Conservation (phyloP, 2,888 invertebrate genomes). For the Hartigia nigra region DNA sequence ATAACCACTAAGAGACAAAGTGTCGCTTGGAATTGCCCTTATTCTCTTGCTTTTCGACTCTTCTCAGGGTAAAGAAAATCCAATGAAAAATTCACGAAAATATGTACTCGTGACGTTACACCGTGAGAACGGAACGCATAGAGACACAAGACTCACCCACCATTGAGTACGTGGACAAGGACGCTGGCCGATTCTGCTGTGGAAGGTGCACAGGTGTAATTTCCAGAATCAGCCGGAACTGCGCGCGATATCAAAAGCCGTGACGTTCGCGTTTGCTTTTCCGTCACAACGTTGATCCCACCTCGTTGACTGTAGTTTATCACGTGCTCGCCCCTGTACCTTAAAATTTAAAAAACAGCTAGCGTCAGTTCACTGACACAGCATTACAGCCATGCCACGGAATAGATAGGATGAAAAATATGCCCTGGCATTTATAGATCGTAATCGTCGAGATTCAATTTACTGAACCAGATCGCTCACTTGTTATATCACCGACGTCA, state of each 20-base stretch:
- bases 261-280: conserved; percentile 68
- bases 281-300: conserved; percentile 69
- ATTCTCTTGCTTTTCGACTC: not conserved
- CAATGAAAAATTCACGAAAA: not conserved
- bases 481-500: not conserved
- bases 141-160: conserved; percentile 65
- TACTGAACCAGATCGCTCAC: not conserved
- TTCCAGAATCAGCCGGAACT: conserved; percentile 73
- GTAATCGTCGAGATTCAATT: not conserved
- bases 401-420: not conserved
- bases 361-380: not conserved
- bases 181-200: conserved; percentile 82
- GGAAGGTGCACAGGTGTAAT: conserved; percentile 75
- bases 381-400: not conserved
- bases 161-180: conserved; percentile 85
- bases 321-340: conserved; percentile 70
- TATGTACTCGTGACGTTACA: not conserved
- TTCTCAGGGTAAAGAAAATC: not conserved
- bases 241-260: conserved; percentile 71
- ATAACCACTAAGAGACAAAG: not conserved
- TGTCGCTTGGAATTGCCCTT: not conserved
- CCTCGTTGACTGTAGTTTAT: conserved; percentile 72
- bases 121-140: not conserved
- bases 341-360: conserved; percentile 50
- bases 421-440: not conserved